Evolutionary conservation across 2,113 vertebrate species (phyloP).

Genomic region (Pseudopodoces humilis): DNA sequence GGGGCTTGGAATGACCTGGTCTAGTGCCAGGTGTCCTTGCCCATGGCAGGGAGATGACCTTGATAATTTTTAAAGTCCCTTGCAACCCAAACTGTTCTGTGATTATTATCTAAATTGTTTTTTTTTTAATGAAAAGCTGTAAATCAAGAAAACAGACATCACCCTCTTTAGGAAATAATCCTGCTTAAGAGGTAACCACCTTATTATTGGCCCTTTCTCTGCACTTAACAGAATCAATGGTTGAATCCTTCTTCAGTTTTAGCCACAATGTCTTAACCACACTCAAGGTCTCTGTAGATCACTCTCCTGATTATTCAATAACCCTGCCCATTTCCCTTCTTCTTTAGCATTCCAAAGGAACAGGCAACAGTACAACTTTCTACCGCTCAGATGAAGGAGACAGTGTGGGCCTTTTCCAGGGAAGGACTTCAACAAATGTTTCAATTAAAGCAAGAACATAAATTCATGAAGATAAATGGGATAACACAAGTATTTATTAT

Average conservation of each 20-base stretch:
- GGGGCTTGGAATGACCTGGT: too few species aligned
- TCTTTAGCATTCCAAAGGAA: neutral
- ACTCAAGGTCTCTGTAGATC: neutral
- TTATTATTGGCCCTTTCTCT: neutral
- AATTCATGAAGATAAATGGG: neutral
- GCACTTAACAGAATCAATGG: neutral
- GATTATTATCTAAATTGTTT: neutral
- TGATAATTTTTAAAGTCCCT: neutral
- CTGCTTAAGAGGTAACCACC: neutral
- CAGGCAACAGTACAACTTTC: neutral
- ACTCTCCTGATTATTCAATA: neutral
- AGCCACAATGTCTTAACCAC: neutral
- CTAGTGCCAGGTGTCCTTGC: neutral
- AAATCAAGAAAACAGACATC: neutral
- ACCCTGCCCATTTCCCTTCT: neutral
- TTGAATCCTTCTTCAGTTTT: neutral
- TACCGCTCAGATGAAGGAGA: neutral
- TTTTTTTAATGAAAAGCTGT: neutral
- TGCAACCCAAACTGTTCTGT: neutral
- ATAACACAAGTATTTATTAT: neutral
- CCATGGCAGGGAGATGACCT: neutral
- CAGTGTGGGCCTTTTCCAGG: neutral
- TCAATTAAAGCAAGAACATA: neutral
- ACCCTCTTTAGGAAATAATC: neutral
- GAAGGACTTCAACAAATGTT: neutral